Base-by-base conservation (phyloP, 1,140 invertebrate genomes). In the Heliothis virescens region DNA sequence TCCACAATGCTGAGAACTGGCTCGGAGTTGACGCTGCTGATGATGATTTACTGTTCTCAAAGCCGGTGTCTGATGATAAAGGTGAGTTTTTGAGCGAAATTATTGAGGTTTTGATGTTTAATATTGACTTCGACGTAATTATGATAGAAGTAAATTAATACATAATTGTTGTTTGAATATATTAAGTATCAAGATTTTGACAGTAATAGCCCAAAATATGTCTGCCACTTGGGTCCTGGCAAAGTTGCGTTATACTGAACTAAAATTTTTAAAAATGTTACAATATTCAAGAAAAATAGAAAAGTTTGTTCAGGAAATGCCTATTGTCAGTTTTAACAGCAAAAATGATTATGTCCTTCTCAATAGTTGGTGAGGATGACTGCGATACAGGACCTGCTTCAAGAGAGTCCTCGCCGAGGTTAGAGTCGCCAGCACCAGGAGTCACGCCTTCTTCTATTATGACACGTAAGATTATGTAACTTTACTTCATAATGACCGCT, bases 1-100 rank as follows among this genome's bases (percentile, higher is more conserved):
- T 98, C 86, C 98, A 99, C 92, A 98, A 98, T 88, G 98, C 98
- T 1, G 98, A 99, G 90, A 98, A 98, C 91, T 99, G 98, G 98
- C 95, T 99, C 3, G 98, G 98, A 2, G 98, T 98, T 95, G 98
- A 98, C 88, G 92, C 92, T 0, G 97, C 97, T 0, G 98, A 98
- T 85, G 97, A 97, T n/a, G 97, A 98, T 85, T 94, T 97, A 89
- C 95, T 98, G 90, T 98, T 98, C 91, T 95, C 94, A 5, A 98
- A 97, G 84, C 96, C 97, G 80, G 92, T 95, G n/a, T 96, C 97
- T 81, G 97, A 97, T 85, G 95, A 95, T 77, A 95, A 95, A 92
- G 93, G 93, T 94, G 82, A 69, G 77, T 15, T 62, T 34, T 47
- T 11, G 15, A 5, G 16, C 55, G 18, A 21, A 18, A 79, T 0